A percentile compares a stretch with the other conserved stretches of the same genome.
Evolutionary conservation across 2,888 invertebrate species (phyloP).

Genomic region (Pseudoips prasinana): DNA sequence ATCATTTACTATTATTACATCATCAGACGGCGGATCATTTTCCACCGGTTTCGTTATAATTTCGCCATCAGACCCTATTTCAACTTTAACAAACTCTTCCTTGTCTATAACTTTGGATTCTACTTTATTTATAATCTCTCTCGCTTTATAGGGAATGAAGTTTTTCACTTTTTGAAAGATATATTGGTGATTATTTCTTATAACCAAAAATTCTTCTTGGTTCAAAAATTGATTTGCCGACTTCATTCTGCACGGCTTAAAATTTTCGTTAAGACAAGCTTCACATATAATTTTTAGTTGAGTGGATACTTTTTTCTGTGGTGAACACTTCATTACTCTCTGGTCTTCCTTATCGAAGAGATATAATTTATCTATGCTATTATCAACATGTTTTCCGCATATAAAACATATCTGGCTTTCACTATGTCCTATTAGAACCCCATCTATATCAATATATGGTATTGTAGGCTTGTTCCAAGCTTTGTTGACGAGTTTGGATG

Average conservation of each 20-base stretch:
- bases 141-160: constrained; percentile 28
- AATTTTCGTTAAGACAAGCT: constrained; percentile 59
- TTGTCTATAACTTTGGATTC: constrained; percentile 31
- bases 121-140: constrained; percentile 33
- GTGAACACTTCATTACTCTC: constrained; percentile 60
- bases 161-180: constrained; percentile 63
- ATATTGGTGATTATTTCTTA: constrained; percentile 72
- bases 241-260: constrained; percentile 59
- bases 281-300: constrained; percentile 70
- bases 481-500: constrained; percentile 58
- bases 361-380: constrained; percentile 57
- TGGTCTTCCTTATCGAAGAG: constrained; percentile 75
- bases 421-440: constrained; percentile 47
- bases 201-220: constrained; percentile 66
- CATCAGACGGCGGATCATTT: constrained; percentile 40
- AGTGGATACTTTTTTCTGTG: constrained; percentile 57
- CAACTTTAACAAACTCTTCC: constrained; percentile 65
- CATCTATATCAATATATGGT: constrained; percentile 51
- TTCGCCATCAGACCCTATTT: constrained; percentile 70
- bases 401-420: constrained; percentile 65
- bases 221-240: constrained; percentile 60
- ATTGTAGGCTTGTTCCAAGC: constrained; percentile 43
- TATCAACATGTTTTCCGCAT: constrained; percentile 58
- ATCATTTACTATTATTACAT: constrained; percentile 50
- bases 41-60: constrained; percentile 60